phyloP scores from a whole-genome alignment of 2,888 invertebrate species.

The Anodontia alba region DNA sequence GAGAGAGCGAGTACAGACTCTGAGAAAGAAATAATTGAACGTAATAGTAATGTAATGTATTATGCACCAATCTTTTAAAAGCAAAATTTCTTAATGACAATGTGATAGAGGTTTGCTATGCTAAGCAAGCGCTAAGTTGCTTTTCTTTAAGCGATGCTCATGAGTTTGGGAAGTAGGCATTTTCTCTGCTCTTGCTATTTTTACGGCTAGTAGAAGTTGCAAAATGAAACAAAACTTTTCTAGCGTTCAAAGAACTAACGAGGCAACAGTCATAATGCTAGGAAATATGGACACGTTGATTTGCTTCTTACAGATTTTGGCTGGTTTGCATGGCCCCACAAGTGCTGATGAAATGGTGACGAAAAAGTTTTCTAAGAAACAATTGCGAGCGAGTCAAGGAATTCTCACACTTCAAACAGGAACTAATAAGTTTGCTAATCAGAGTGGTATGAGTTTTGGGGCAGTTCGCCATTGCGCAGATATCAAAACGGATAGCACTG shows the following conservation, averaged over 20 bases:
- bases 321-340: constrained; percentile 15
- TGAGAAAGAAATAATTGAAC: too few species aligned
- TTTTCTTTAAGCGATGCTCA: too few species aligned
- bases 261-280: neutral
- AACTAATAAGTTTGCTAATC: constrained; percentile 80
- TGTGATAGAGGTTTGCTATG: too few species aligned
- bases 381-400: constrained; percentile 77
- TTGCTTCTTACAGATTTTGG: constrained; percentile 17
- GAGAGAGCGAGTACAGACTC: too few species aligned
- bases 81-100: too few species aligned
- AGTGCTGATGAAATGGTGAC: constrained; percentile 46
- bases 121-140: neutral
- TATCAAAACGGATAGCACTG: constrained; percentile 80
- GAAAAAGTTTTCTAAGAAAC: constrained; percentile 80
- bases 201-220: too few species aligned
- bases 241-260: neutral
- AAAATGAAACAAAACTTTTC: neutral
- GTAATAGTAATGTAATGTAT: too few species aligned
- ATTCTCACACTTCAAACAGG: constrained; percentile 76
- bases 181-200: too few species aligned
- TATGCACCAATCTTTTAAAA: too few species aligned
- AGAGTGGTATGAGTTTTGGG: constrained; percentile 80
- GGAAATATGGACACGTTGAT: constrained; percentile 14
- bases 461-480: constrained; percentile 81
- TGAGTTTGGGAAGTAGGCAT: too few species aligned